Evolutionary conservation across 2,888 invertebrate species (phyloP).

Genomic region (Drepanosiphum platanoidis): DNA sequence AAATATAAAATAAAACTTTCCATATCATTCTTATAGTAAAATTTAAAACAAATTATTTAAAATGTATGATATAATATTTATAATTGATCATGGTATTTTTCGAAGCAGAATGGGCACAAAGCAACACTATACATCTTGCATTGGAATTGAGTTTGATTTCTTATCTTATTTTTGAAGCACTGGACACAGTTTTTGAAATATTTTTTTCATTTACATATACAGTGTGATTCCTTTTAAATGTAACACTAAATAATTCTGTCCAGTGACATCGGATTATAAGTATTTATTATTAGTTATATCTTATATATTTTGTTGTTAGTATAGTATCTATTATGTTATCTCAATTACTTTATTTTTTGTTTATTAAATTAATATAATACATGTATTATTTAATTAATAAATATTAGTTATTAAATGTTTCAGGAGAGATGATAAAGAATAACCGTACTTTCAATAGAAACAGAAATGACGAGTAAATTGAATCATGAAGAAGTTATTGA

Average conservation of each 20-base stretch:
- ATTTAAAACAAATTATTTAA: not conserved
- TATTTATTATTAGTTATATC: no score
- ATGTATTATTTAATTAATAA: no score
- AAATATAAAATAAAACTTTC: no score
- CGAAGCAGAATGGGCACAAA: not conserved
- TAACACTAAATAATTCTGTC: no score
- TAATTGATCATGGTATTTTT: not conserved
- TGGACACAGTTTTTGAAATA: conserved; percentile 21
- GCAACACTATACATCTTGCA: not conserved
- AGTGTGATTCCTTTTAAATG: no score
- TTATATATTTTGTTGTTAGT: no score
- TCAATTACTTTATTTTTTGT: no score
- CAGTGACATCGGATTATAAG: no score
- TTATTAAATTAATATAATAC: no score
- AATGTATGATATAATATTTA: not conserved
- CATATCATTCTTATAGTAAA: not conserved
- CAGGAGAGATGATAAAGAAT: not conserved
- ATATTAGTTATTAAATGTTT: no score
- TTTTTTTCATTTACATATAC: no score
- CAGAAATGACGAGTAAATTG: not conserved
- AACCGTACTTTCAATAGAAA: not conserved
- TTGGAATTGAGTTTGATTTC: not conserved
- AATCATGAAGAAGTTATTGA: not conserved
- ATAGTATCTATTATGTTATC: no score
- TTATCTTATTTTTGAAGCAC: not conserved